Evolutionary conservation across 2,113 vertebrate genomes (phyloP).

Genomic region (Catagonus wagneri): DNA sequence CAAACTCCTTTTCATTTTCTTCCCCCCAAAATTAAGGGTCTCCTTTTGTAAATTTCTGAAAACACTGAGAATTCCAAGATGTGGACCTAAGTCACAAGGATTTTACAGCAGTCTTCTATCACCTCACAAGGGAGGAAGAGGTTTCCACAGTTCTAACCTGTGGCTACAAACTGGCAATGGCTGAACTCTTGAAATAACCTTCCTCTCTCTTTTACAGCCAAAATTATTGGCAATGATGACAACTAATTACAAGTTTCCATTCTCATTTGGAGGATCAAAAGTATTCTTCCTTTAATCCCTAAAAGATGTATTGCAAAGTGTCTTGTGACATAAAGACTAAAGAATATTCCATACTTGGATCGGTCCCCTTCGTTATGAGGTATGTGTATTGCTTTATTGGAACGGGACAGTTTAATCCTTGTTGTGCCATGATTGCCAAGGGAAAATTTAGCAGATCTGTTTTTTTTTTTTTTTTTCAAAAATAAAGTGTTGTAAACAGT

Average conservation of each 20-base stretch:
- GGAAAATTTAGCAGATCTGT: background rate
- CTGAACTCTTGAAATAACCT: background rate
- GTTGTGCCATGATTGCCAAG: background rate
- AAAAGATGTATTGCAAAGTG: background rate
- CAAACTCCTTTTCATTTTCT: background rate
- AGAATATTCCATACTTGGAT: background rate
- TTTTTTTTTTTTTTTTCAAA: constrained; percentile 20
- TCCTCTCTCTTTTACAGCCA: background rate
- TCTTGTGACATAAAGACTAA: background rate
- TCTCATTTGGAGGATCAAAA: background rate
- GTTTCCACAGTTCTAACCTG: background rate
- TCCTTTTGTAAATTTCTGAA: background rate
- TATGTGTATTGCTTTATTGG: background rate
- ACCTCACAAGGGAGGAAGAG: background rate
- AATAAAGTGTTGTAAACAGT: background rate
- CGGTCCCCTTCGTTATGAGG: background rate
- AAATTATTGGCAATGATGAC: background rate
- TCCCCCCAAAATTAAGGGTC: background rate
- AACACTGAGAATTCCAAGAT: background rate
- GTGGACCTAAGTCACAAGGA: background rate
- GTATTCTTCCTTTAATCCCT: background rate
- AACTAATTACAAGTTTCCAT: background rate
- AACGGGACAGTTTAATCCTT: background rate
- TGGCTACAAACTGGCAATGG: background rate
- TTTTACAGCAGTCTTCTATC: background rate